Percentiles rank a stretch among this genome's conserved stretches.
Evolutionary conservation across 2,113 vertebrate genomes (phyloP).

Genomic region (Pleuronectes platessa): DNA sequence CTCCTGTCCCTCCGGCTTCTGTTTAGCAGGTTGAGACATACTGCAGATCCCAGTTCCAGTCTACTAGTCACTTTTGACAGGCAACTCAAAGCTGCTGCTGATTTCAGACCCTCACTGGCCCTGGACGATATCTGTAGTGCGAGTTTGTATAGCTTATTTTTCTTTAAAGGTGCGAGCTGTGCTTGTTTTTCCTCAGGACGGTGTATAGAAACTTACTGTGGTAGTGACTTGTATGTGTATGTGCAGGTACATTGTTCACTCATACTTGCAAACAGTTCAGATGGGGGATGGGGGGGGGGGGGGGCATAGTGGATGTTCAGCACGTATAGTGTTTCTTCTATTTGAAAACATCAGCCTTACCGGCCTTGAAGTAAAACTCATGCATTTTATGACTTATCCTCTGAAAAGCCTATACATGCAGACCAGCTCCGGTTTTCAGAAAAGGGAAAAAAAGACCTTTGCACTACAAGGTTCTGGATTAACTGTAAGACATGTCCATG

Average conservation of each 20-base stretch:
- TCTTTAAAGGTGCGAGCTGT: not conserved
- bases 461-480: not conserved
- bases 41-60: not conserved
- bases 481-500: not conserved
- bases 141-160: not conserved
- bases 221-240: not conserved
- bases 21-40: not conserved
- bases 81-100: not conserved
- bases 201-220: not conserved
- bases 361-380: not conserved
- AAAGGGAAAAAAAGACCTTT: not conserved
- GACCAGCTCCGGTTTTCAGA: not conserved
- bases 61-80: not conserved
- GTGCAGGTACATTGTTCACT: not conserved
- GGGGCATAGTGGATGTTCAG: not conserved
- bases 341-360: slow-evolving; percentile 1
- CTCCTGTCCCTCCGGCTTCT: slow-evolving; percentile 10
- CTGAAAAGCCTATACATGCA: slow-evolving; percentile 22
- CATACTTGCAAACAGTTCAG: not conserved
- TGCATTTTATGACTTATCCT: not conserved
- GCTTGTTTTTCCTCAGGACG: not conserved
- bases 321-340: not conserved
- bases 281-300: not conserved
- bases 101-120: not conserved
- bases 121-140: not conserved